Percentiles rank a stretch among this genome's conserved stretches.
Conservation (phyloP, 2,888 invertebrate genomes). For the Protophormia terraenovae region DNA sequence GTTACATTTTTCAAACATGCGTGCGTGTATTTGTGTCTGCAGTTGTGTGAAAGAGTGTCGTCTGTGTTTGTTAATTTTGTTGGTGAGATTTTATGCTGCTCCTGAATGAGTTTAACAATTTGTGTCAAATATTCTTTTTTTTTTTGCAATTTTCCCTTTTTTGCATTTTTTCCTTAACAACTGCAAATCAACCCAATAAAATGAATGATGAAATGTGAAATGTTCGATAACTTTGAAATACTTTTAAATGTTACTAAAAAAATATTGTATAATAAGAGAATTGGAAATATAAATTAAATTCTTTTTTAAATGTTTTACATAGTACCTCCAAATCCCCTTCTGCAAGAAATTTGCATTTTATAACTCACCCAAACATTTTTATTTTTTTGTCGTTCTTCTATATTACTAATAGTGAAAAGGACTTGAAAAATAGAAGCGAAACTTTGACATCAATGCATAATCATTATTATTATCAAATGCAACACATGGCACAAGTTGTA, state of each 20-base stretch:
- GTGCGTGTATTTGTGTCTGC: constrained; percentile 66
- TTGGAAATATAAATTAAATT: not conserved
- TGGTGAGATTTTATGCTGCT: constrained; percentile 48
- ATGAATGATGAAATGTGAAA: constrained; percentile 46
- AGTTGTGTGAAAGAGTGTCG: constrained; percentile 43
- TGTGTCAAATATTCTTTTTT: constrained; percentile 56
- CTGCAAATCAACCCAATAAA: constrained; percentile 45
- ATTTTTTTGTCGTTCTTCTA: too few species aligned
- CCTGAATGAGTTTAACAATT: constrained; percentile 60
- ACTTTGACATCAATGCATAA: not conserved
- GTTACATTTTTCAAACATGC: constrained; percentile 67
- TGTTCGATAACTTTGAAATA: constrained; percentile 57
- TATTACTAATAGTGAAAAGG: too few species aligned
- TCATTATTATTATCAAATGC: constrained; percentile 26
- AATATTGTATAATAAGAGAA: not conserved
- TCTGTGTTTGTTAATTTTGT: constrained; percentile 15
- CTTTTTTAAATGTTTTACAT: not conserved
- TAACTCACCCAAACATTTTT: too few species aligned
- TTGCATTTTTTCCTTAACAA: constrained; percentile 1
- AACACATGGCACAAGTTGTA: constrained; percentile 30
- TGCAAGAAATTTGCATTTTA: too few species aligned
- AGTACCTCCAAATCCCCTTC: too few species aligned
- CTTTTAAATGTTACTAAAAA: constrained; percentile 21
- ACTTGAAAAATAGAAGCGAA: not conserved
- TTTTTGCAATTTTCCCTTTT: constrained; percentile 25